A percentile compares a stretch with the other conserved stretches of the same genome.
These are phyloP conservation scores for Coreoperca whiteheadi DNA, from an alignment of 2,113 vertebrate genomes.

Conservation along the genomic window DNA sequence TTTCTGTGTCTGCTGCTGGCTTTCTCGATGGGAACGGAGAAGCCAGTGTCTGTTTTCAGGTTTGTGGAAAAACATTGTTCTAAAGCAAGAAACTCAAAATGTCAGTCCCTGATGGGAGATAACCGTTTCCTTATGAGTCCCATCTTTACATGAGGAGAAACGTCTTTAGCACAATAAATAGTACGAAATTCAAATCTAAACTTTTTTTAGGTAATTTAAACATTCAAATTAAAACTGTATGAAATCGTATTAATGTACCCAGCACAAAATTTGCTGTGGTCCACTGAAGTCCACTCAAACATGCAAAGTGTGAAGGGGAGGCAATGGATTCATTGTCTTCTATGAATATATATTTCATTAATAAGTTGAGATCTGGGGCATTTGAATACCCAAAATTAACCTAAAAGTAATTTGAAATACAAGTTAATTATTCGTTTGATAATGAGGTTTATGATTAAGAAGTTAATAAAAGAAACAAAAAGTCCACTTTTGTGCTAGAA, in stretches of 20 bases:
- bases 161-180: not conserved
- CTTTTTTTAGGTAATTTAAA: not conserved
- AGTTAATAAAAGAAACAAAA: constrained; percentile 82
- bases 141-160: not conserved
- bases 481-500: constrained; percentile 45
- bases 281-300: constrained; percentile 21
- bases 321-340: constrained; percentile 69
- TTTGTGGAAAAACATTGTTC: constrained; percentile 28
- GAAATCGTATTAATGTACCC: not conserved
- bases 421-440: constrained; percentile 84
- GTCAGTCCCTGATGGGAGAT: constrained; percentile 27
- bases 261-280: not conserved
- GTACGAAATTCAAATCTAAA: not conserved
- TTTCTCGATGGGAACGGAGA: constrained; percentile 13
- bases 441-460: constrained; percentile 84
- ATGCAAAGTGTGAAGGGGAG: constrained; percentile 34
- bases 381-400: constrained; percentile 77
- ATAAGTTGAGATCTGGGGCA: constrained; percentile 77
- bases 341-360: constrained; percentile 79
- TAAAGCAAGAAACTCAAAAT: constrained; percentile 22
- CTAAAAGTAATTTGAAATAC: constrained; percentile 79
- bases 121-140: constrained; percentile 18
- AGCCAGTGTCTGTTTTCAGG: constrained; percentile 32
- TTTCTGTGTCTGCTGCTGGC: constrained; percentile 29
- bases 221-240: not conserved